Evolutionary conservation across 1,140 invertebrate species (phyloP), one percentile per base, ranked within the genome.

Genomic region (Parasteatoda tepidariorum): DNA sequence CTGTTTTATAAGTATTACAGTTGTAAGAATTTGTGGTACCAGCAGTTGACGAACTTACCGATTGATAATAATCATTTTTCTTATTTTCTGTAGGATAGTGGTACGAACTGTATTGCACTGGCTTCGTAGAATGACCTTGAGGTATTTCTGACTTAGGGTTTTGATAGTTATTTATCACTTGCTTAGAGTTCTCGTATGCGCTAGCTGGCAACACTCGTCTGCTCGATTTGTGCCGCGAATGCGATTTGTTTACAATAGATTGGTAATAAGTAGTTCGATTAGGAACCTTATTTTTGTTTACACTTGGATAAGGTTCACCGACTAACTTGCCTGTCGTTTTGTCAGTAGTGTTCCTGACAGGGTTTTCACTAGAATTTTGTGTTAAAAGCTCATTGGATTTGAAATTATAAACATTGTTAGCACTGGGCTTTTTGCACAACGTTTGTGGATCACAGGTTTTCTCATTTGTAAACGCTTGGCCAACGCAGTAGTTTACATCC

Each of bases 261-360:
- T 81, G 78, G 48, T 81, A 81, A 31, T 81, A 81, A n/a, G 78
- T 70, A 61, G 78, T 81, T 30, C 78, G 26, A 31, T 81, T 81
- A 18, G 78, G 78, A 61, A 81, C 26, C 18, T 81, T 81, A 41
- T 31, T 24, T 15, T 81, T 81, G 24, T 11, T 38, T 34, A 67
- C 18, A 41, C 41, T 67, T 13, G 57, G 31, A 68, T 79, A 79
- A 24, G 33, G 30, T 18, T 79, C 75, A 9, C 24, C 48, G 7
- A 41, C 30, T 6, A 79, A 0, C 34, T 79, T 79, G 31, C 26
- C 55, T 30, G n/a, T 26, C n/a, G 28, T 15, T 24, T 79, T 79
- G 18, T 81, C 78, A 2, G 18, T 33, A n/a, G 22, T 11, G 33
- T 30, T 38, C 6, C 55, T 81, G 18, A 70, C 33, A 18, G 33